Conservation (phyloP, 2,113 vertebrate species). For the Lepus americanus region DNA sequence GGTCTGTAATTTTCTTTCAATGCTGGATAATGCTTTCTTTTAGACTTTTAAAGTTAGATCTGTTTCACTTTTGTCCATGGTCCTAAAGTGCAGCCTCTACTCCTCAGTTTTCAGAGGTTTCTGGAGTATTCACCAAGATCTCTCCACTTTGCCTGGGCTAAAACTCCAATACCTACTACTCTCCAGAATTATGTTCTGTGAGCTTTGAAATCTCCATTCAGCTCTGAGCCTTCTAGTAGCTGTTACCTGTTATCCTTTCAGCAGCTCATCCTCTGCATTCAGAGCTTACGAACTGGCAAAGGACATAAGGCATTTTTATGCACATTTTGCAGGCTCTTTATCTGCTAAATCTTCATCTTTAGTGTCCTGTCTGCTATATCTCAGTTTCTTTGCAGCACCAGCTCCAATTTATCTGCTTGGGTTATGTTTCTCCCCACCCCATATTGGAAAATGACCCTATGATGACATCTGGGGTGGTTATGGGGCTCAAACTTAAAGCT, state of each 20-base stretch:
- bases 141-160: background rate
- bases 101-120: background rate
- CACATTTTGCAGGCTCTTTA: background rate
- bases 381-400: background rate
- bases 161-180: background rate
- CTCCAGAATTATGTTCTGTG: background rate
- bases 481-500: background rate
- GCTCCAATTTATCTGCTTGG: background rate
- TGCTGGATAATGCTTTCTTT: background rate
- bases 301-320: background rate
- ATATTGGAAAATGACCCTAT: conserved; percentile 8
- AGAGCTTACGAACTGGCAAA: background rate
- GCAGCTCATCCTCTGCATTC: background rate
- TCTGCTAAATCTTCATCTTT: background rate
- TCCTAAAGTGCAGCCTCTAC: background rate
- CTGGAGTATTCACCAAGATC: background rate
- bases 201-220: background rate
- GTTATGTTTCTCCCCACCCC: background rate
- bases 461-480: background rate
- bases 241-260: background rate
- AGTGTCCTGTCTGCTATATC: background rate
- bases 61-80: conserved; percentile 34
- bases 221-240: background rate
- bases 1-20: too few relatives aligned
- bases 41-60: background rate